phyloP scores from a whole-genome alignment of 1,140 invertebrate species.

The Aplysia californica region DNA sequence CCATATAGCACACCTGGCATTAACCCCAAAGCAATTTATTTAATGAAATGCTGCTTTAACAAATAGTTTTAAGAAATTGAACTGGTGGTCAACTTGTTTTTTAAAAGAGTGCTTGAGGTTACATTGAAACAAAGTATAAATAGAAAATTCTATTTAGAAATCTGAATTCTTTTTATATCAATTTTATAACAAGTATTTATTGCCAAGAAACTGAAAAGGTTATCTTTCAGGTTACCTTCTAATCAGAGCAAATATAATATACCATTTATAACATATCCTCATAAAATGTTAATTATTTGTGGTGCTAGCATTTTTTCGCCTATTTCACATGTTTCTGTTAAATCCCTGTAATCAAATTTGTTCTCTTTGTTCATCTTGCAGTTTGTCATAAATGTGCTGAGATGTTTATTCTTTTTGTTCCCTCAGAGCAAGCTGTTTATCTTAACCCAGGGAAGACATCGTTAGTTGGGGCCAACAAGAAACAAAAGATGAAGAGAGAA shows the following conservation, averaged over 20 bases:
- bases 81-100: too few species aligned
- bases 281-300: background rate
- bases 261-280: too few species aligned
- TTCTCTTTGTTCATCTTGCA: background rate
- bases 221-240: too few species aligned
- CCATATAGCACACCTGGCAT: background rate
- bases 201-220: too few species aligned
- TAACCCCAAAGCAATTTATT: background rate
- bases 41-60: background rate
- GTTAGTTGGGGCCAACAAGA: background rate
- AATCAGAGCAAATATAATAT: too few species aligned
- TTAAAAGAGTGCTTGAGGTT: too few species aligned
- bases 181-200: too few species aligned
- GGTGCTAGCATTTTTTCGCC: background rate
- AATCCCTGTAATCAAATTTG: background rate
- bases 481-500: background rate
- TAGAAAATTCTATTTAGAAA: too few species aligned
- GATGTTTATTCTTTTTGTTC: background rate
- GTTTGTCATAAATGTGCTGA: background rate
- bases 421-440: conserved; percentile 12
- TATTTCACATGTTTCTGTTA: background rate
- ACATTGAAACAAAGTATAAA: too few species aligned
- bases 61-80: background rate
- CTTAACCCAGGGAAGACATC: background rate
- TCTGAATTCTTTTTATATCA: too few species aligned